Evolutionary conservation across 2,797 vertebrate species (phyloP).

Genomic region (Ibycter americanus): DNA sequence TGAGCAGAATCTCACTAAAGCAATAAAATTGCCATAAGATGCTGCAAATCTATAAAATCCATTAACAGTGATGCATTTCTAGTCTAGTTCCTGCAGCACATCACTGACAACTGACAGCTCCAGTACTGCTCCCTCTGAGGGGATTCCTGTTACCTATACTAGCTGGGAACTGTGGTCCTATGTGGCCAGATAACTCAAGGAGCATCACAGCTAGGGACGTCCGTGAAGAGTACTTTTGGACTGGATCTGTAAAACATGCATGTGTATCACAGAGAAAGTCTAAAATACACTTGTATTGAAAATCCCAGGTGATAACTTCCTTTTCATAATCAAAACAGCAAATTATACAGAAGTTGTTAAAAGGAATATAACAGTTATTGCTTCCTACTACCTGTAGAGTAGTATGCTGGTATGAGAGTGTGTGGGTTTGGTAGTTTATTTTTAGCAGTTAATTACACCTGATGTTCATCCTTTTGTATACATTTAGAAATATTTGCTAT

Average conservation of each 20-base stretch:
- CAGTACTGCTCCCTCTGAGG: not conserved
- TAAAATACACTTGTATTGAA: not conserved
- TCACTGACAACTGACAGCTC: not conserved
- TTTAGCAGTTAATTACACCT: not conserved
- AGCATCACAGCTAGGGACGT: not conserved
- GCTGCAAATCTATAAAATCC: not conserved
- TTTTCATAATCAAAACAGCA: not conserved
- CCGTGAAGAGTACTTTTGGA: not conserved
- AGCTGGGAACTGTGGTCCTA: not conserved
- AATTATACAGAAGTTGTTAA: not conserved
- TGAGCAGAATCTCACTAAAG: not conserved
- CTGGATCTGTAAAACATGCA: not conserved
- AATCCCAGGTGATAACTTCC: not conserved
- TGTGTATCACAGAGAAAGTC: accelerated
- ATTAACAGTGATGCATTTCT: not conserved
- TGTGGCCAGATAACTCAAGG: not conserved
- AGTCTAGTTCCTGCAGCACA: not conserved
- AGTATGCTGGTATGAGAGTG: not conserved
- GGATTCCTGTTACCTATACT: not conserved
- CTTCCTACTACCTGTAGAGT: not conserved
- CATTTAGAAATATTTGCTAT: not conserved
- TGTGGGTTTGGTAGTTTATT: not conserved
- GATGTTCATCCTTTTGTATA: not conserved
- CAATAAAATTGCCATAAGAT: not conserved
- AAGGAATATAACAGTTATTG: not conserved